These are phyloP conservation scores for Urocolius indicus DNA, from an alignment of 2,113 vertebrate species.

Conservation along the genomic window DNA sequence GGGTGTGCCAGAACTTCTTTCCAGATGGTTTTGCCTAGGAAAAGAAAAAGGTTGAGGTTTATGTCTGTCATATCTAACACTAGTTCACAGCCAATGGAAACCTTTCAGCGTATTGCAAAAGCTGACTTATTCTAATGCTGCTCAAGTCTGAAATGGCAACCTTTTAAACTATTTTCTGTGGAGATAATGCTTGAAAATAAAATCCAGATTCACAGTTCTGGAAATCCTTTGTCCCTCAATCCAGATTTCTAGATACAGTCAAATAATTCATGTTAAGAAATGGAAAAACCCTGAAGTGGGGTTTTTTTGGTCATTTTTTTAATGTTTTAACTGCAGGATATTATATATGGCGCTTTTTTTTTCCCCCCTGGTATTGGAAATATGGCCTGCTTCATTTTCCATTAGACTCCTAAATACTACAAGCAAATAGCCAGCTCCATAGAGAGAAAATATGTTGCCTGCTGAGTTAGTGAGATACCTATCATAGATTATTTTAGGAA, in stretches of 20 bases:
- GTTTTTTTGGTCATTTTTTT: background rate
- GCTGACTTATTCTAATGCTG: background rate
- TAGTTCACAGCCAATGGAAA: background rate
- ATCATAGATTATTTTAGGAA: background rate
- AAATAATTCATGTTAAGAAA: background rate
- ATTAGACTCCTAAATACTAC: background rate
- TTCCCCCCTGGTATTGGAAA: background rate
- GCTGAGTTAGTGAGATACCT: background rate
- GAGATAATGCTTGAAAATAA: conserved; percentile 45
- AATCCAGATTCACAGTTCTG: background rate
- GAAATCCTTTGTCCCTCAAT: conserved; percentile 6
- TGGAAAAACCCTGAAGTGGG: background rate
- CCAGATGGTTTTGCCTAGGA: background rate
- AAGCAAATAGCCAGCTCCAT: conserved; percentile 2
- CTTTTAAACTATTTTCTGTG: background rate
- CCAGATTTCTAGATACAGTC: background rate
- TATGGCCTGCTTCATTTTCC: background rate
- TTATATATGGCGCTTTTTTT: background rate
- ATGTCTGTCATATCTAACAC: background rate
- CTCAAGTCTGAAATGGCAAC: background rate
- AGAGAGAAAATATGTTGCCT: background rate
- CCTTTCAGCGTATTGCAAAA: background rate
- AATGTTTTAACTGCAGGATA: background rate
- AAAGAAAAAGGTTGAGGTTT: background rate
- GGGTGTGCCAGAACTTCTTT: background rate